Evolutionary conservation across 2,797 vertebrate genomes (phyloP), one percentile per base, ranked within the genome.

Genomic region (Neosalanx taihuensis): DNA sequence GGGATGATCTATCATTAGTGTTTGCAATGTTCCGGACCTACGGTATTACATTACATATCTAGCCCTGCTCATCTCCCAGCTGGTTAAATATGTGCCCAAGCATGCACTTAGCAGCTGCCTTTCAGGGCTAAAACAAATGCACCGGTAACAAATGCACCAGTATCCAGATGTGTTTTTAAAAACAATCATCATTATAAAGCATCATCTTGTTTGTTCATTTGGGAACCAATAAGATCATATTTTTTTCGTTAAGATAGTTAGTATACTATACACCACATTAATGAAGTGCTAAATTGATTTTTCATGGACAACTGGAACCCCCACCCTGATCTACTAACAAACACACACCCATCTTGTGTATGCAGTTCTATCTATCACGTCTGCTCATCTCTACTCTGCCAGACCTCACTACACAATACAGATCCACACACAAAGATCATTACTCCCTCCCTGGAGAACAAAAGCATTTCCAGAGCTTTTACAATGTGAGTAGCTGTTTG

Each of bases 21-120:
- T 89, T 88, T 79, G 84, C 83, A 65, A 73, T 86, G 79, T 17
- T n/a, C 15, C 18, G 81, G 77, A 73, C 15, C 66, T 67, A 79
- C 31, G 83, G 78, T 46, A 87, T 70, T 84, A 79, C 63, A 78
- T 75, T 67, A 65, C 70, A 73, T 76, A 78, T 81, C 63, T 49
- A 69, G 67, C 76, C 72, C 77, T 84, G 85, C 78, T 78, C 63
- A 75, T 82, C 80, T 76, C 58, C 68, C 91, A 91, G 90, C 89
- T 91, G 91, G 41, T 85, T 90, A 91, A 91, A 91, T 87, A 91
- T 79, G 80, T 80, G 76, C 83, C 66, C 83, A 74, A 30, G 35
- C 53, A 33, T 73, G 76, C 78, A 79, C 72, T 84, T 79, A 72
- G 51, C 58, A 41, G 59, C 67, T 33, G 18, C 70, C 59, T 67